Evolutionary conservation across 2,113 vertebrate genomes (phyloP).

Genomic region (Pycnonotus jocosus): DNA sequence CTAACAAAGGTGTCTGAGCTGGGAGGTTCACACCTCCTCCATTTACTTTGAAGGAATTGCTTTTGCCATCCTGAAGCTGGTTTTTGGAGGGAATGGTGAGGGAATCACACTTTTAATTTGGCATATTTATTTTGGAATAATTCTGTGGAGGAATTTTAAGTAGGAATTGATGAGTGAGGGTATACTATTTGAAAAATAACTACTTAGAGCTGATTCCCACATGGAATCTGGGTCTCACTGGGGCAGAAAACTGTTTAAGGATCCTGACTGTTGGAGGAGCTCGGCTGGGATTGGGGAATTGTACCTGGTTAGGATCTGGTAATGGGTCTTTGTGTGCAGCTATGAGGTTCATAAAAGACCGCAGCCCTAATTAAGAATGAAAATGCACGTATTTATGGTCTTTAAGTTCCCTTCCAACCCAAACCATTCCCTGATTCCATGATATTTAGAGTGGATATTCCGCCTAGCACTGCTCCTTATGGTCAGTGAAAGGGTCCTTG

Average conservation of each 20-base stretch:
- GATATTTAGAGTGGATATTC: neutral
- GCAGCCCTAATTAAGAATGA: neutral
- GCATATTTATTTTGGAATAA: neutral
- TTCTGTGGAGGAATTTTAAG: neutral
- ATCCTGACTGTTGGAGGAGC: neutral
- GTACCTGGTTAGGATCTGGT: neutral
- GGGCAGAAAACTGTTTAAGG: neutral
- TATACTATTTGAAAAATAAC: neutral
- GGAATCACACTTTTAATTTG: neutral
- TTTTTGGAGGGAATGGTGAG: neutral
- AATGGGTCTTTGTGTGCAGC: neutral
- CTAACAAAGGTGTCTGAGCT: neutral
- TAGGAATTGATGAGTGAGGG: neutral
- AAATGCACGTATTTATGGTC: neutral
- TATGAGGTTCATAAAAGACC: neutral
- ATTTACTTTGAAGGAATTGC: neutral
- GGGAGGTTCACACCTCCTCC: neutral
- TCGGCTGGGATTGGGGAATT: neutral
- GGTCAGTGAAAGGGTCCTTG: neutral
- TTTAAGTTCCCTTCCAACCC: neutral
- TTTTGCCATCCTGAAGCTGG: neutral
- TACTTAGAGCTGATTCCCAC: neutral
- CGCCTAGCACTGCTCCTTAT: neutral
- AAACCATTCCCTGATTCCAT: neutral
- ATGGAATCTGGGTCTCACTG: neutral